phyloP scores from a whole-genome alignment of 2,797 vertebrate species.

The Semotilus atromaculatus region DNA sequence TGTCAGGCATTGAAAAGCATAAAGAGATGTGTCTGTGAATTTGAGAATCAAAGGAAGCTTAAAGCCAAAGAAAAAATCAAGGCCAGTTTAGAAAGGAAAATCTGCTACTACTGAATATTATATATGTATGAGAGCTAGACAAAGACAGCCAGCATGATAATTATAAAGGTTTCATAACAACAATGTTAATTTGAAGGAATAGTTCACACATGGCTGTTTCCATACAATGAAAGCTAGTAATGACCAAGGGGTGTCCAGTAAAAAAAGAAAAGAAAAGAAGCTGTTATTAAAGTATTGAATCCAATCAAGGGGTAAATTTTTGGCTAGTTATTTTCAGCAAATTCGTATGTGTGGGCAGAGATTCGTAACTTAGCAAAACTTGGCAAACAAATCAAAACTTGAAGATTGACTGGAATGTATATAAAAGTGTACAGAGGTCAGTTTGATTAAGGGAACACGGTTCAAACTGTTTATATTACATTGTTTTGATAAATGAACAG shows the following conservation, averaged over 20 bases:
- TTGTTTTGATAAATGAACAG: too few relatives aligned
- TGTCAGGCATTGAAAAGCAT: constrained; percentile 10
- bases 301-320: neutral
- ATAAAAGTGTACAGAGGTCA: too few relatives aligned
- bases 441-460: too few relatives aligned
- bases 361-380: too few relatives aligned
- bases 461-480: too few relatives aligned
- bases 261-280: neutral
- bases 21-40: constrained; percentile 22
- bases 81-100: constrained; percentile 18
- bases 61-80: constrained; percentile 48
- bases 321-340: neutral
- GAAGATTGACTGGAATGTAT: too few relatives aligned
- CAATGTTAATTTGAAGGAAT: neutral
- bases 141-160: neutral
- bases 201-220: neutral
- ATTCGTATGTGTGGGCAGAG: too few relatives aligned
- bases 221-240: neutral
- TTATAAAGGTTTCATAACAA: constrained; percentile 4
- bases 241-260: neutral
- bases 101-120: constrained; percentile 1
- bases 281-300: neutral
- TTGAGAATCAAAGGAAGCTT: too few relatives aligned
- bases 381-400: too few relatives aligned
- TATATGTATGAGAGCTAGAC: constrained; percentile 22